Base-by-base conservation (phyloP, 1,140 invertebrate species). In the Danaus plexippus region DNA sequence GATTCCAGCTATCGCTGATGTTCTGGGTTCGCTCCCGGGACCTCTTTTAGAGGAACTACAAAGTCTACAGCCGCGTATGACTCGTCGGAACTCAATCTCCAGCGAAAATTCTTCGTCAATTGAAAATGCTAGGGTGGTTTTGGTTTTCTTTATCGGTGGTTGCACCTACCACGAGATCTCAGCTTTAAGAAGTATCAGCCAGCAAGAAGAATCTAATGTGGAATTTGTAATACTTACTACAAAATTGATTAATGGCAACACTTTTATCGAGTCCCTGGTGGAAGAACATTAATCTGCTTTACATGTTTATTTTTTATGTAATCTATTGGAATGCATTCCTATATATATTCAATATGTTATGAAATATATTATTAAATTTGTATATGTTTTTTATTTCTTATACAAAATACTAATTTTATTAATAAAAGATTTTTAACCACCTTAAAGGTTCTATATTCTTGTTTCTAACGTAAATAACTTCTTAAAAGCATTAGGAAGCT, bases 81-180 rank as follows among this genome's bases (percentile, higher is more conserved):
- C 85, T 9, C 82, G 89, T 2, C 80, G 89, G 9, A 88, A 90
- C 59, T 91, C 90, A 2, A 89, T 91, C 44, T 89, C 90, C 0
- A 92, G 90, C 59, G 90, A 93, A 66, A 90, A 89, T 59, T 93
- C 92, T 0, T 88, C 89, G 48, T 89, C 90, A 9, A 64, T 77
- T n/a, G 93, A 95, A 59, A 90, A 89, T 47, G 90, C 93, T 0
- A 91, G 91, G 71, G 92, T 97, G 1, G 92, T 97, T n/a, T 80
- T 99, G 6, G 95, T 99, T 0, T 96, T 98, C 76, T 98, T 98
- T 76, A 92, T 99, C 13, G 97, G 98, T 9, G 98, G 98, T 2
- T 97, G 97, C 76, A 99, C 97, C 0, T 98, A 94, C 88, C 95
- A 97, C 3, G 98, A 99, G 86, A 93, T 99, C 68, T 96, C 97